Percentiles rank a stretch among this genome's conserved stretches.
Evolutionary conservation across 2,888 invertebrate genomes (phyloP).

Genomic region (Andrena camellia): DNA sequence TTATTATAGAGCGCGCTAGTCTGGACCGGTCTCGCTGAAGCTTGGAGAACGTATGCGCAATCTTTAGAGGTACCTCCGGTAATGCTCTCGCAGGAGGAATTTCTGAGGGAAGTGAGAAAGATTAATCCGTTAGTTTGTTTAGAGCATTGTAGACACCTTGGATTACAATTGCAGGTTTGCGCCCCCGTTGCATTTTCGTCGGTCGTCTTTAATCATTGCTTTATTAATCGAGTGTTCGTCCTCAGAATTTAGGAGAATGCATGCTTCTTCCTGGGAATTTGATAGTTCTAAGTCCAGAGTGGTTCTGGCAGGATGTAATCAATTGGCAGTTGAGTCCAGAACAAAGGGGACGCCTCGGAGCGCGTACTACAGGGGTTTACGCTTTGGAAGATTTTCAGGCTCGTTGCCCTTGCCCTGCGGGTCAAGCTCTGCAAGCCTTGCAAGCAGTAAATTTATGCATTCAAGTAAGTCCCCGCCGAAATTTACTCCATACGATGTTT

Average conservation of each 20-base stretch:
- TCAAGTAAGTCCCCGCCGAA: constrained; percentile 82
- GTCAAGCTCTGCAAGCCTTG: constrained; percentile 89
- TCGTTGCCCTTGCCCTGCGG: constrained; percentile 89
- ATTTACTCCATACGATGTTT: not conserved
- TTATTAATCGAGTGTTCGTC: constrained; percentile 16
- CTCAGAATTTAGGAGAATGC: constrained; percentile 87
- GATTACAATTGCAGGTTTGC: constrained; percentile 81
- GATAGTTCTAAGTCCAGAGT: constrained; percentile 89
- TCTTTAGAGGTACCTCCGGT: constrained; percentile 82
- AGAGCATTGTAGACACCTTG: constrained; percentile 82
- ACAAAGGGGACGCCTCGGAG: constrained; percentile 84
- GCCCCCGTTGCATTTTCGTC: not conserved
- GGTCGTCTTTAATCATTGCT: not conserved
- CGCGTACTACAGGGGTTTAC: constrained; percentile 89
- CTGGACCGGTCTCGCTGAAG: constrained; percentile 83
- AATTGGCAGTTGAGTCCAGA: constrained; percentile 89
- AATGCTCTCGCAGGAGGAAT: constrained; percentile 80
- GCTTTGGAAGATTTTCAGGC: constrained; percentile 91
- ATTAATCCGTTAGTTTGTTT: constrained; percentile 83
- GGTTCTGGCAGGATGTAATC: constrained; percentile 89
- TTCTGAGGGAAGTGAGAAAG: constrained; percentile 80
- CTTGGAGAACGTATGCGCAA: constrained; percentile 81
- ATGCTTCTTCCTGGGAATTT: constrained; percentile 86
- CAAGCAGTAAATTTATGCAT: constrained; percentile 91
- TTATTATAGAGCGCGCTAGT: constrained; percentile 80